Conservation (phyloP, 1,140 invertebrate species). For the Caerostris extrusa region DNA sequence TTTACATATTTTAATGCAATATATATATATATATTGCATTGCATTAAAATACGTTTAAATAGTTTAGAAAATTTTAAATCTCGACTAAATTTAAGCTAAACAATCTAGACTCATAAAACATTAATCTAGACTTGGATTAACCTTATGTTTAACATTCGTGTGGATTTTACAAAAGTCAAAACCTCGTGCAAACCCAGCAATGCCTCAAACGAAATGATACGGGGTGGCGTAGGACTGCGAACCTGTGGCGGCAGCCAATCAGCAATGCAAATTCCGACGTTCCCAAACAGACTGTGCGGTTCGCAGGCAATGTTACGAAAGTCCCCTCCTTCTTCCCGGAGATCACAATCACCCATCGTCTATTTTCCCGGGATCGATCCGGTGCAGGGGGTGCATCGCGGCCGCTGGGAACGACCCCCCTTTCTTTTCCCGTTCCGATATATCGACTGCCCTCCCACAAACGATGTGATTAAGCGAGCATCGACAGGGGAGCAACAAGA, state of each 20-base stretch:
- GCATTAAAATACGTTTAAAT: no score
- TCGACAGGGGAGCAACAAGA: slow-evolving; percentile 23
- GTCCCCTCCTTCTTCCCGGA: slow-evolving; percentile 16
- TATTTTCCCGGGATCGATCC: slow-evolving; percentile 60
- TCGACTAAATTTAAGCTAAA: no score
- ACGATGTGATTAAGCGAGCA: slow-evolving; percentile 38
- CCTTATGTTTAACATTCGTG: no score
- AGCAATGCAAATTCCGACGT: slow-evolving; percentile 23
- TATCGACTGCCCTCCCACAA: slow-evolving; percentile 54
- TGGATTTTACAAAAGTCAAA: no score
- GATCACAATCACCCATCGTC: slow-evolving; percentile 70
- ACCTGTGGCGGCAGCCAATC: not conserved
- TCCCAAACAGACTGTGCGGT: slow-evolving; percentile 2
- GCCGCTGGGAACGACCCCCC: slow-evolving; percentile 38
- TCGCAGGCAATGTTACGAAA: not conserved
- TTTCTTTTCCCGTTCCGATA: slow-evolving; percentile 55
- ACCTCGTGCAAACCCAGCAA: no score
- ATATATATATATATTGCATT: no score
- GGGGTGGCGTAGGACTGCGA: not conserved
- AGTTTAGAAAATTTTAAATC: no score
- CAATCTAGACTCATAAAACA: no score
- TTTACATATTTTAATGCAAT: no score
- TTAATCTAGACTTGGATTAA: no score
- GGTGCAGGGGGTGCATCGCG: not conserved
- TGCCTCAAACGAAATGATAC: no score